Conservation (phyloP, 1,140 invertebrate genomes). For the Cataglyphis hispanica region DNA sequence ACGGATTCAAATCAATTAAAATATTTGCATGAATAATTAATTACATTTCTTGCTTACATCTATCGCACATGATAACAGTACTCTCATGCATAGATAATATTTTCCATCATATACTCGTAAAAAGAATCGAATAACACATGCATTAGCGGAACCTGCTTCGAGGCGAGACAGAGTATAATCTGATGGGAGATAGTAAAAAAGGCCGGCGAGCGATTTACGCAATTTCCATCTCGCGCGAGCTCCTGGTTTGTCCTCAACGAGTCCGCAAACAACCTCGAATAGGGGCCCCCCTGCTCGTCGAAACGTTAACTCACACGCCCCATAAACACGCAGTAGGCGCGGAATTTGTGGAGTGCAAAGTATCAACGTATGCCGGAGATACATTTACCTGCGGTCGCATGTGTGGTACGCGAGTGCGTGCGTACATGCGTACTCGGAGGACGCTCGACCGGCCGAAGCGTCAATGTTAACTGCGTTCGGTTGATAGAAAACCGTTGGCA, state of each 20-base stretch:
- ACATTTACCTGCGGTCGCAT: slow-evolving; percentile 49
- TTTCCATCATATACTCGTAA: neutral
- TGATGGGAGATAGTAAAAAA: slow-evolving; percentile 28
- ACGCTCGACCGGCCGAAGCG: slow-evolving; percentile 51
- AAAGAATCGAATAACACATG: neutral
- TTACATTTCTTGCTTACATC: neutral
- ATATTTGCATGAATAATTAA: slow-evolving; percentile 26
- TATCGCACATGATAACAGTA: neutral
- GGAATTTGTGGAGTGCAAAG: slow-evolving; percentile 61
- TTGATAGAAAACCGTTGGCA: slow-evolving; percentile 79
- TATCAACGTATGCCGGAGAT: slow-evolving; percentile 58
- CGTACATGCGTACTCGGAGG: slow-evolving; percentile 41
- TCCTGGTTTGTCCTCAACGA: slow-evolving; percentile 60
- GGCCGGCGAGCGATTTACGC: slow-evolving; percentile 33
- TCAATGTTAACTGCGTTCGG: slow-evolving; percentile 80
- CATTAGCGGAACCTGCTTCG: slow-evolving; percentile 11
- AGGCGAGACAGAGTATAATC: slow-evolving; percentile 29
- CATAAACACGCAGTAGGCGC: slow-evolving; percentile 45
- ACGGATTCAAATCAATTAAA: neutral
- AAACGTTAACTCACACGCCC: slow-evolving; percentile 43
- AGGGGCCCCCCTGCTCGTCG: slow-evolving; percentile 3
- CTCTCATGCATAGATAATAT: neutral
- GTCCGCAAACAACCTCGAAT: slow-evolving; percentile 65
- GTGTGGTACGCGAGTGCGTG: slow-evolving; percentile 1
- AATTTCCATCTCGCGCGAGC: slow-evolving; percentile 43